Base-by-base conservation (phyloP, 1,140 invertebrate species). In the Heliconius melpomene region DNA sequence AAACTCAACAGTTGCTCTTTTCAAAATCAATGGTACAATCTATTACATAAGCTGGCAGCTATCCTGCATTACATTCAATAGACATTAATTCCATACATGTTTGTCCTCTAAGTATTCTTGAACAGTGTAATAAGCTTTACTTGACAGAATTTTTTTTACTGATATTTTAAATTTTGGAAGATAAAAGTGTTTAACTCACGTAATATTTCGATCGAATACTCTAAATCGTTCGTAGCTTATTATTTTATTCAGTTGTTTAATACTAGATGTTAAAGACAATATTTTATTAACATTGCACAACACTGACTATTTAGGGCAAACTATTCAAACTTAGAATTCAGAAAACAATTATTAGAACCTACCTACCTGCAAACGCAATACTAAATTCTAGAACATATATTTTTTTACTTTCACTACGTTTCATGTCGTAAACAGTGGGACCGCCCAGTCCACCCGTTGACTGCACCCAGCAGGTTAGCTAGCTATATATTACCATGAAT, bases 401-500 rank as follows among this genome's bases (percentile, higher is more conserved):
- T 32, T 80, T 74, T 74, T 80, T 79, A 66, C 84, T 81, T 83
- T 79, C 80, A 79, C 80, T 66, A 32, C 78, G 79, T 77, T 83
- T 84, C 84, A 83, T 85, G 83, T 84, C 86, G 82, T 80, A 87
- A 88, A 83, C 79, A 77, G 78, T 84, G 60, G 60, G 60, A 66
- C 60, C 60, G 60, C 74, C 73, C 75, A 60, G 74, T 77, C 66
- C 74, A 79, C 75, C 79, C 76, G 78, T 76, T 72, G 79, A 74
- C 82, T 77, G 75, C 80, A 75, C 60, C 80, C 79, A 84, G 81
- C 75, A 82, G 81, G 82, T 86, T 46, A 72, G 13, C 73, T 80
- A 75, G 78, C 74, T 79, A 72, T 80, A 84, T 89, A 87, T 84
- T 87, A 81, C 84, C 86, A 86, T 87, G 87, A 83, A 77, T 81